A percentile compares a stretch with the other conserved stretches of the same genome.
phyloP scores from a whole-genome alignment of 2,113 vertebrate species.

The Sylvicapra grimmia region DNA sequence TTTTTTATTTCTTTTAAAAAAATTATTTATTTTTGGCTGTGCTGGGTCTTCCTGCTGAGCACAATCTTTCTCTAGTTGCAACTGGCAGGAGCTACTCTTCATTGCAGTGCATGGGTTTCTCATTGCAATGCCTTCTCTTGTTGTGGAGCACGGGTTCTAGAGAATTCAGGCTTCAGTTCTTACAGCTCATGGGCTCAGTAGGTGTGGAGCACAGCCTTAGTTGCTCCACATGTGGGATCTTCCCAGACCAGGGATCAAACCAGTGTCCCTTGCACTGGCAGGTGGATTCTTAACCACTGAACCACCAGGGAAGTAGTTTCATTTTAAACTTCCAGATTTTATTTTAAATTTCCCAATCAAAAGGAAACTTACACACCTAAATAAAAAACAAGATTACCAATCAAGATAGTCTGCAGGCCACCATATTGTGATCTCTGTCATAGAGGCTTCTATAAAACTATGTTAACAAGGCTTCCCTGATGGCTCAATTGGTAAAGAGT shows the following conservation, averaged over 20 bases:
- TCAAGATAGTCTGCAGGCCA: background rate
- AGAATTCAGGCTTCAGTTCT: background rate
- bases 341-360: background rate
- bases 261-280: background rate
- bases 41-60: background rate
- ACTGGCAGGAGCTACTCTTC: background rate
- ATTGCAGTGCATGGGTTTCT: background rate
- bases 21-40: background rate
- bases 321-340: background rate
- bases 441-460: background rate
- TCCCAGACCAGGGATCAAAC: background rate
- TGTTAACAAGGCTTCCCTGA: background rate
- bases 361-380: background rate
- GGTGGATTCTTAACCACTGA: background rate
- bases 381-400: background rate
- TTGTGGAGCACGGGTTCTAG: background rate
- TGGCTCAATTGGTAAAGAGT: background rate
- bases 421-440: background rate
- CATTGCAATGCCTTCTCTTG: background rate
- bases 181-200: background rate
- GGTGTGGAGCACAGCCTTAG: background rate
- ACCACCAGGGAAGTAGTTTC: background rate
- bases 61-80: background rate
- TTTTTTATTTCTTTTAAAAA: background rate
- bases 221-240: background rate